Base-by-base conservation (phyloP, 1,140 invertebrate genomes). In the Drosophila orena region DNA sequence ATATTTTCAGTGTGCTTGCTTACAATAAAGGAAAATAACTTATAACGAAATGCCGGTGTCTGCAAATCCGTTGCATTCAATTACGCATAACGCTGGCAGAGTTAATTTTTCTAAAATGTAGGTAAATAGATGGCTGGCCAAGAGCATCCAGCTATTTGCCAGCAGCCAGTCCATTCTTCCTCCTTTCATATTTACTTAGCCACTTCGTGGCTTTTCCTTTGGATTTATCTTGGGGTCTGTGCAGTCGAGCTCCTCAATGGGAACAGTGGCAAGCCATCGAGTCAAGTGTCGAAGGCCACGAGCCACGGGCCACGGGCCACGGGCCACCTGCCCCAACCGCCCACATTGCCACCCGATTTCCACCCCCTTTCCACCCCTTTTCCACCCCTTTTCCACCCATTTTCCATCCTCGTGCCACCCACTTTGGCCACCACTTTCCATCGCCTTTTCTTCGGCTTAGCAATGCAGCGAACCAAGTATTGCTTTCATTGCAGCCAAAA, bases 401-500 rank as follows among this genome's bases (percentile, higher is more conserved):
- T 30, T 30, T 30, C 8, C 30, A 30, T 7, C 30, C 57, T 2
- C 15, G 22, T 47, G 8, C 46, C 43, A n/a, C 14, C 40, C 54
- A n/a, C 11, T 17, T 52, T 52, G 17, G 1, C 54, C 8, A 4
- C 12, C 44, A 2, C 14, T 30, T 61, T 24, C 24, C 37, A 15
- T 15, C 15, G 20, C n/a, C 14, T 38, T 17, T 54, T 30, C 6
- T 27, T 30, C 34, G 17, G 50, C 22, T 47, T 46, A 34, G 15
- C 44, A 20, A 58, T 35, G 27, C 15, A 44, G 40, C 44, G 34
- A 37, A 3, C 20, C 50, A 74, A 64, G 71, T 69, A 68, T 77
- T 80, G 71, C 65, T 73, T 84, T 77, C 66, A 77, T 84, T 59
- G 49, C 59, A 43, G 43, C 37, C 34, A 30, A 17, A 50, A 58